Base-by-base conservation (phyloP, 2,888 invertebrate species). In the Chrysopilus asiliformis region DNA sequence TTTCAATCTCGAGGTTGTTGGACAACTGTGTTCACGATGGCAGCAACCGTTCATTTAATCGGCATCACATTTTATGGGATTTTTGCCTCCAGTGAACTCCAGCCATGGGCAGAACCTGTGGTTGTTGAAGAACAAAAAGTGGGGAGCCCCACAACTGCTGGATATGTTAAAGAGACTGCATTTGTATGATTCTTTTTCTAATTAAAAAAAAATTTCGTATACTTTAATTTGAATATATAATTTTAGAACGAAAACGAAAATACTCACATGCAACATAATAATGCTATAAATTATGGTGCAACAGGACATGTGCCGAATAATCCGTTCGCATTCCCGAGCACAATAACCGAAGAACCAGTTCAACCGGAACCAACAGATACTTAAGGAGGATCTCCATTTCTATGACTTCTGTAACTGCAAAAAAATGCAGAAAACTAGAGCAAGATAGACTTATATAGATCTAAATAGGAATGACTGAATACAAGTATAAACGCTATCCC, bases 11-110 rank as follows among this genome's bases (percentile, higher is more conserved):
- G 67, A 29, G 70, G 74, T 41, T 79, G 83, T 53, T 91, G 90
- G 90, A 76, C 80, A 51, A 72, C 73, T n/a, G 95, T 99, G 2
- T 98, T 98, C 61, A 76, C 97, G 32, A 77, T 97, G 64, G 97
- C 98, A 5, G 90, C 93, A 3, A 73, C 86, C 38, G 91, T 99
- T 32, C 98, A 99, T 61, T 86, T 95, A 56, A 71, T 83, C 37
- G 98, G 98, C 1, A 91, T 98, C 40, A 82, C 85, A 24, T 97
- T 99, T 61, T 99, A 98, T 57, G 97, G 77, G 2, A 72, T 95
- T 35, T 99, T 97, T 56, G 98, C 98, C 6, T 97, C 95, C 1
- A 98, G 98, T 3, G 98, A 98, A 53, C 67, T 97, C 43, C 98
- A 98, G 60, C 79, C 87, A 0, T 98, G 98, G 98, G 97, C 97